These are phyloP conservation scores for Macropus fuliginosus DNA, from an alignment of 2,797 vertebrate genomes.

Conservation along the genomic window DNA sequence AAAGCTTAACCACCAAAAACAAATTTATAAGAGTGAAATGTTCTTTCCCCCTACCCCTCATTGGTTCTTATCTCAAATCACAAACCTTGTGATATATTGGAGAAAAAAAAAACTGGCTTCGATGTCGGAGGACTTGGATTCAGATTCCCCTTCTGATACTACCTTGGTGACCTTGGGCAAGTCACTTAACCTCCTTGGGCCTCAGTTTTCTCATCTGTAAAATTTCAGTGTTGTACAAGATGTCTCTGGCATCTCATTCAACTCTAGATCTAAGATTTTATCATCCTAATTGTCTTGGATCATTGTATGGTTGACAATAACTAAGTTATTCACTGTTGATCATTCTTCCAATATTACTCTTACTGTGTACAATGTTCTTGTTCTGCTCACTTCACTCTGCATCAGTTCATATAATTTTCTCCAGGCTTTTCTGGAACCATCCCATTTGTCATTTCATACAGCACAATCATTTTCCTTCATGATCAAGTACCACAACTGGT, in stretches of 20 bases:
- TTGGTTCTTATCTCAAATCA: neutral
- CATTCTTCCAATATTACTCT: neutral
- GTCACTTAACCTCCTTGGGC: neutral
- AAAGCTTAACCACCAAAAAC: neutral
- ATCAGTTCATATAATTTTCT: neutral
- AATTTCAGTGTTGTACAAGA: neutral
- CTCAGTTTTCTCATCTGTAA: neutral
- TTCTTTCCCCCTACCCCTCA: neutral
- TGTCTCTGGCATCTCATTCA: neutral
- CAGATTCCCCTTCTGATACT: neutral
- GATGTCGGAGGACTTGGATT: neutral
- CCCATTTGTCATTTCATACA: neutral
- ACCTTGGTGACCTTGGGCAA: neutral
- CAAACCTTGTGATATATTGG: neutral
- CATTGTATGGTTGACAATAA: neutral
- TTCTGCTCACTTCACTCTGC: neutral
- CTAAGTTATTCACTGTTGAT: neutral
- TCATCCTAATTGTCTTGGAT: neutral
- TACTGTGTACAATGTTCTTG: neutral
- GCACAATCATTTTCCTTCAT: neutral
- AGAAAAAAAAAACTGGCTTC: neutral
- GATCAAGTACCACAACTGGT: neutral
- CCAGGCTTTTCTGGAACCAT: neutral
- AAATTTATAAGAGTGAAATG: neutral
- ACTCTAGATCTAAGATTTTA: neutral